Evolutionary conservation across 2,888 invertebrate species (phyloP).

Genomic region (Azorinus chamasolen): DNA sequence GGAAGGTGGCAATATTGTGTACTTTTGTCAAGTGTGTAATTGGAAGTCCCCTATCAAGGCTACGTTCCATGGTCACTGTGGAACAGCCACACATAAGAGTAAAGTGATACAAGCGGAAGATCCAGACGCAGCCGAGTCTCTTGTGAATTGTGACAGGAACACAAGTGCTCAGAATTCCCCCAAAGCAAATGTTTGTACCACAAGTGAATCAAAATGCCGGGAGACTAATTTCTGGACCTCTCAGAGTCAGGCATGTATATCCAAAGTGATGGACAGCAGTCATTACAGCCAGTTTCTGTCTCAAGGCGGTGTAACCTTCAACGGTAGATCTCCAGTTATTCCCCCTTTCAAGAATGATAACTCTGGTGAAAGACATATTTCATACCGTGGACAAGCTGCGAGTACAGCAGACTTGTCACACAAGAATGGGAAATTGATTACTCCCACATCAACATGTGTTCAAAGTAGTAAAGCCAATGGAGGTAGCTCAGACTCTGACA

Average conservation of each 20-base stretch:
- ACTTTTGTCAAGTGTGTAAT: constrained; percentile 81
- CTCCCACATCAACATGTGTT: neutral
- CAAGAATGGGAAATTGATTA: constrained; percentile 25
- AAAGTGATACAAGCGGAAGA: constrained; percentile 67
- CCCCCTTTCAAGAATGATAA: constrained; percentile 29
- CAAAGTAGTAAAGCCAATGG: no score
- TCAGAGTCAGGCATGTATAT: neutral
- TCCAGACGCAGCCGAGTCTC: constrained; percentile 10
- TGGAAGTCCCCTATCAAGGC: constrained; percentile 77
- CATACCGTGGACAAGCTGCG: constrained; percentile 29
- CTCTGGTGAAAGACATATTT: neutral
- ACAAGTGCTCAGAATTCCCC: no score
- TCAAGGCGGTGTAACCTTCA: constrained; percentile 22
- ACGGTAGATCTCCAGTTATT: constrained; percentile 36
- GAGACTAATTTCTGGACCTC: neutral
- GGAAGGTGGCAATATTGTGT: constrained; percentile 80
- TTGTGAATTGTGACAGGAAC: no score
- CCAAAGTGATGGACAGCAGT: constrained; percentile 36
- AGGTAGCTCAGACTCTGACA: constrained; percentile 34
- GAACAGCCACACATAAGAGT: constrained; percentile 64
- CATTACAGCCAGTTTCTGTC: constrained; percentile 32
- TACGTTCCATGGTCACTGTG: constrained; percentile 75
- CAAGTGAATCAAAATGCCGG: no score
- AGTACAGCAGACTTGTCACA: constrained; percentile 26
- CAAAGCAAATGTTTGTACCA: no score